Conservation (phyloP, 1,140 invertebrate species). For the Dreissena polymorpha region DNA sequence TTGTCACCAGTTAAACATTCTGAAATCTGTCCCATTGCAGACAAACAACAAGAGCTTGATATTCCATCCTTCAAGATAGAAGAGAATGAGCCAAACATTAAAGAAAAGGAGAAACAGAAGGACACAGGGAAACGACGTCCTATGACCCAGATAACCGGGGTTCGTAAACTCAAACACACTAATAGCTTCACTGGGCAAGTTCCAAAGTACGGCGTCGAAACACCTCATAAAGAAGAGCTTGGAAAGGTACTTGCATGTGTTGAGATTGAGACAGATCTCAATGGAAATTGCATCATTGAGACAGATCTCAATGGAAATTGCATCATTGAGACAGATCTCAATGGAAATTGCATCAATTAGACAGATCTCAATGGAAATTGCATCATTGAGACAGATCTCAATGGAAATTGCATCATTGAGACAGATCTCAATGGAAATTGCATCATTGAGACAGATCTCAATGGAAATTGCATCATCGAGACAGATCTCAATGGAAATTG, state of each 20-base stretch:
- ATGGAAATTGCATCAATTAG: no score
- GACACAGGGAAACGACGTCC: constrained; percentile 82
- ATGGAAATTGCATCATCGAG: no score
- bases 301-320: no score
- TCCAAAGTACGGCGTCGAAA: constrained; percentile 95
- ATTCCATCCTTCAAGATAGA: constrained; percentile 87
- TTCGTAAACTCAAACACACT: constrained; percentile 75
- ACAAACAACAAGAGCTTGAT: constrained; percentile 98
- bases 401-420: no score
- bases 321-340: no score
- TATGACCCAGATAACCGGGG: constrained; percentile 76
- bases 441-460: no score
- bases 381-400: no score
- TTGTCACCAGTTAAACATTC: not conserved
- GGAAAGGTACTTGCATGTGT: constrained; percentile 83
- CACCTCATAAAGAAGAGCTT: constrained; percentile 92
- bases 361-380: no score
- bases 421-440: no score
- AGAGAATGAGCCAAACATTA: constrained; percentile 62
- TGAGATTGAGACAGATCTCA: no score
- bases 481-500: not conserved
- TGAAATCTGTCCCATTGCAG: constrained; percentile 81
- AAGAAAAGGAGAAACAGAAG: constrained; percentile 85
- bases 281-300: no score
- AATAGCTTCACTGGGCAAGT: constrained; percentile 93